A percentile compares a stretch with the other conserved stretches of the same genome.
Evolutionary conservation across 2,797 vertebrate genomes (phyloP).

Genomic region (Paramormyrops hopkinsi): DNA sequence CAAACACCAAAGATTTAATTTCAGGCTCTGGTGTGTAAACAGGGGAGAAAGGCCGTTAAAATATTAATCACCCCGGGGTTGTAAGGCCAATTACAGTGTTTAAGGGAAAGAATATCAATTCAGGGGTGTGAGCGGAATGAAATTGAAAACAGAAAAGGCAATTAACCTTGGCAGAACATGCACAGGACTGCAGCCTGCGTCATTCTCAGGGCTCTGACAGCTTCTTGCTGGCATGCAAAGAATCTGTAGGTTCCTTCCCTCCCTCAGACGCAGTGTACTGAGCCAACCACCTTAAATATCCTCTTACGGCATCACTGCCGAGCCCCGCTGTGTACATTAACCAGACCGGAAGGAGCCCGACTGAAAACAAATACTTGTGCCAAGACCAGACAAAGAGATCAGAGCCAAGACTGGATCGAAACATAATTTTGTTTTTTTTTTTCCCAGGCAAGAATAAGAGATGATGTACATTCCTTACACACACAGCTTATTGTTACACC

Average conservation of each 20-base stretch:
- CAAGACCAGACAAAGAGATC: neutral
- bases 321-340: neutral
- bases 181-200: neutral
- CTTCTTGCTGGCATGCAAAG: neutral
- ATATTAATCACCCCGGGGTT: slow-evolving; percentile 53
- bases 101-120: slow-evolving; percentile 31
- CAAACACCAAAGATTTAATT: neutral
- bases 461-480: neutral
- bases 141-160: slow-evolving; percentile 50
- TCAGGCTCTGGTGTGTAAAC: slow-evolving; percentile 30
- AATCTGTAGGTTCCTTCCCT: neutral
- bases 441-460: neutral
- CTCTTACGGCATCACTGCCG: neutral
- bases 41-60: slow-evolving; percentile 47
- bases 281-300: neutral
- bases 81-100: slow-evolving; percentile 38
- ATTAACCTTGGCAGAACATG: slow-evolving; percentile 52
- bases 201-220: neutral
- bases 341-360: neutral
- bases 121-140: slow-evolving; percentile 40
- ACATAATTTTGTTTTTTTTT: neutral
- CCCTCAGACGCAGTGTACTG: neutral
- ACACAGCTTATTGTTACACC: neutral
- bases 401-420: neutral
- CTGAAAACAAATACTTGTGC: neutral